phyloP scores from a whole-genome alignment of 1,140 invertebrate genomes.

The Batillaria attramentaria region DNA sequence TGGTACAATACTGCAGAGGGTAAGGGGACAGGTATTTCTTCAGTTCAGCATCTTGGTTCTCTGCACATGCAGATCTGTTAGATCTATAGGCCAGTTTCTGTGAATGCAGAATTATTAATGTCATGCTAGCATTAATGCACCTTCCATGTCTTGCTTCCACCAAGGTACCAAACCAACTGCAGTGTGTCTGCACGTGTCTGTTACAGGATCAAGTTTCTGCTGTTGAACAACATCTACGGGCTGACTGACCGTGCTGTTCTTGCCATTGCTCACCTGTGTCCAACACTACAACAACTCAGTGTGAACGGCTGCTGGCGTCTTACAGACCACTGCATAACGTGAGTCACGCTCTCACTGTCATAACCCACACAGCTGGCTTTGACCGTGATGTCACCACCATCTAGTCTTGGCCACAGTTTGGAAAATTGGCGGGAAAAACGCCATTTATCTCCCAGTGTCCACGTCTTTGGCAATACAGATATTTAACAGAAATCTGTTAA shows the following conservation, averaged over 20 bases:
- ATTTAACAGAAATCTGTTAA: too few relatives aligned
- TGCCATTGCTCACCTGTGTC: conserved; percentile 56
- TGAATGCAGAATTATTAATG: not conserved
- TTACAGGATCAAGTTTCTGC: conserved; percentile 61
- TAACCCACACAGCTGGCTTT: not conserved
- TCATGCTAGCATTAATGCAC: not conserved
- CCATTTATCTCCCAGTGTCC: too few relatives aligned
- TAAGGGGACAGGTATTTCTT: conserved; percentile 38
- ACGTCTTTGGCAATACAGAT: not conserved
- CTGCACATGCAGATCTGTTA: not conserved
- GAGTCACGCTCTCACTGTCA: conserved; percentile 22
- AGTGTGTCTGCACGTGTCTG: not conserved
- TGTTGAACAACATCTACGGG: conserved; percentile 69
- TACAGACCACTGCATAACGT: conserved; percentile 69
- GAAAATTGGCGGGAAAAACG: too few relatives aligned
- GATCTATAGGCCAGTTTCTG: not conserved
- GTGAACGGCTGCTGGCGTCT: conserved; percentile 70
- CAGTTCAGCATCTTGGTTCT: not conserved
- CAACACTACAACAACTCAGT: conserved; percentile 61
- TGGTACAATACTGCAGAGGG: conserved; percentile 60
- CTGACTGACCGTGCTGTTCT: conserved; percentile 65
- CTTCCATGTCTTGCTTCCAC: not conserved
- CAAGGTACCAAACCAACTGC: not conserved
- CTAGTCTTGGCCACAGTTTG: too few relatives aligned
- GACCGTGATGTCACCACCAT: too few relatives aligned